phyloP scores from a whole-genome alignment of 2,113 vertebrate species.

The Caranx ignobilis region DNA sequence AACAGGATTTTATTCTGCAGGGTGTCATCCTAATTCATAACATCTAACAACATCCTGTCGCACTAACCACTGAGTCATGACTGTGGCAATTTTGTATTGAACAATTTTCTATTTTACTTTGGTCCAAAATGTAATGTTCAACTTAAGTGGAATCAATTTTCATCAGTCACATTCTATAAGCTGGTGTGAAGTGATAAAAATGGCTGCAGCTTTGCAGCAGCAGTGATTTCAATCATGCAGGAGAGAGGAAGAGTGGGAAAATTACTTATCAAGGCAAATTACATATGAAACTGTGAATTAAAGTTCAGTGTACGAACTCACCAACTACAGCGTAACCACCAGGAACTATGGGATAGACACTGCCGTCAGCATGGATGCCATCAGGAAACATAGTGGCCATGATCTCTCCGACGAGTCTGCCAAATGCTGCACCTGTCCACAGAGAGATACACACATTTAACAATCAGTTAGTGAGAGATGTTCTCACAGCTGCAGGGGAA shows the following conservation, averaged over 20 bases:
- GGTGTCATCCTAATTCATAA: conserved; percentile 26
- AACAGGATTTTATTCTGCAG: conserved; percentile 7
- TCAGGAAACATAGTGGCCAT: conserved; percentile 98
- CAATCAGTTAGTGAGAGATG: background rate
- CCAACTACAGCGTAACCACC: conserved; percentile 98
- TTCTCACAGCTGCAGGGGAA: background rate
- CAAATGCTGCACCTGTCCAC: conserved; percentile 93
- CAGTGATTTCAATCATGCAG: conserved; percentile 21
- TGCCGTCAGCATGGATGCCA: conserved; percentile 92
- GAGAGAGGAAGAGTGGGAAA: background rate
- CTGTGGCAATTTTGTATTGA: conserved; percentile 24
- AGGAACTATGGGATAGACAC: conserved; percentile 94
- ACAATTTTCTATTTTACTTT: conserved; percentile 47
- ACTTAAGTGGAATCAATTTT: conserved; percentile 59
- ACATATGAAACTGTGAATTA: conserved; percentile 8
- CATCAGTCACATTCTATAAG: conserved; percentile 56
- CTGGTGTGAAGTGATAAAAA: conserved; percentile 25
- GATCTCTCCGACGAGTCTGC: conserved; percentile 95
- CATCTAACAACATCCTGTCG: conserved; percentile 25
- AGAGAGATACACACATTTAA: conserved; percentile 31
- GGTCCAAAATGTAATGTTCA: conserved; percentile 37
- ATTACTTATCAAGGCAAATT: conserved; percentile 4
- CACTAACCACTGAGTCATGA: conserved; percentile 23
- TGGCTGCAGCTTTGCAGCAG: background rate
- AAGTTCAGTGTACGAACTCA: conserved; percentile 76